Percentiles rank a stretch among this genome's conserved stretches.
These are phyloP conservation scores for Poecile atricapillus DNA, from an alignment of 2,113 vertebrate species.

Conservation along the genomic window DNA sequence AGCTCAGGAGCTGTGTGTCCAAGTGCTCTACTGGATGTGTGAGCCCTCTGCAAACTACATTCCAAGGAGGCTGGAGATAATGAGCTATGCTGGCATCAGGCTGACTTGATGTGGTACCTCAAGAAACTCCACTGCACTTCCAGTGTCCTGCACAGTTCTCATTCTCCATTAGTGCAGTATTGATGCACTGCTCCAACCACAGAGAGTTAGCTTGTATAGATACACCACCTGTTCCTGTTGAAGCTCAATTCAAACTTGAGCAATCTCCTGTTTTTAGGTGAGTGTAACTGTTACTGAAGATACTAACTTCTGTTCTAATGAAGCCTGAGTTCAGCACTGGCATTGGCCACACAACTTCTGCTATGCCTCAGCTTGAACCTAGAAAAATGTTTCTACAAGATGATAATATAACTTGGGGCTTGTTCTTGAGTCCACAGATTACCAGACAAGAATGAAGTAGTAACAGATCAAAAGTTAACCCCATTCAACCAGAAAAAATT, in stretches of 20 bases:
- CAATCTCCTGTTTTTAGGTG: not conserved
- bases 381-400: not conserved
- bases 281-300: not conserved
- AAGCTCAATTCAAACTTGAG: not conserved
- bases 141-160: not conserved
- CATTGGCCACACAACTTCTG: not conserved
- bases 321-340: not conserved
- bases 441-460: not conserved
- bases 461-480: not conserved
- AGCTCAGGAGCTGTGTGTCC: not conserved
- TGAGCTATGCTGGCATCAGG: fast-evolving
- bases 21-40: not conserved
- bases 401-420: not conserved
- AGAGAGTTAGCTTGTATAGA: not conserved
- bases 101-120: not conserved
- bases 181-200: not conserved
- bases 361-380: not conserved
- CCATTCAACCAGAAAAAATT: not conserved
- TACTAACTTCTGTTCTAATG: not conserved
- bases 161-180: not conserved
- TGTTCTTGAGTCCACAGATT: not conserved
- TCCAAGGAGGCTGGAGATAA: not conserved
- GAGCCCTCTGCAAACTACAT: not conserved
- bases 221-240: not conserved
- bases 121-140: not conserved